These are phyloP conservation scores for Orientallactaga sibirica DNA, from an alignment of 2,797 vertebrate genomes.

Conservation along the genomic window DNA sequence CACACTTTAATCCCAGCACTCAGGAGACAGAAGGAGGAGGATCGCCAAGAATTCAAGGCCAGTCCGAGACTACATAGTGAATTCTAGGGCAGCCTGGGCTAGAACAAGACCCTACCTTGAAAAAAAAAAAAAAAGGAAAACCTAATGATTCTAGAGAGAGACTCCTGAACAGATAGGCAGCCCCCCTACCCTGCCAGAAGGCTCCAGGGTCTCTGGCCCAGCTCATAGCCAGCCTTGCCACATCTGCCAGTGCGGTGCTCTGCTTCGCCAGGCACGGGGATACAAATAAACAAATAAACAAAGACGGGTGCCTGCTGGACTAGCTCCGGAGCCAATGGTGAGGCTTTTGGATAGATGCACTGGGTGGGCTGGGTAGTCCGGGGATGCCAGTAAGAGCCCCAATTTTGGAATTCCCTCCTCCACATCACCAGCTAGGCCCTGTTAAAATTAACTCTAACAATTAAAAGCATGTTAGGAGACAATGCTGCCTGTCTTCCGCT, in stretches of 20 bases:
- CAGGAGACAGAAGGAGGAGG: too few species aligned
- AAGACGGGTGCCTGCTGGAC: neutral
- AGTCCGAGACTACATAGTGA: too few species aligned
- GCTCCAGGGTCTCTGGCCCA: neutral
- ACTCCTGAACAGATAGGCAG: neutral
- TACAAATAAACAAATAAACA: conserved; percentile 6
- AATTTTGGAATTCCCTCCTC: conserved; percentile 68
- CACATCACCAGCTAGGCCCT: conserved; percentile 23
- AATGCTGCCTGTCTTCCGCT: conserved; percentile 74
- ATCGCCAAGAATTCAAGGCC: too few species aligned
- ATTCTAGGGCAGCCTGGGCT: too few species aligned
- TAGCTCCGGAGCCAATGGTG: neutral
- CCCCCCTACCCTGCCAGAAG: neutral
- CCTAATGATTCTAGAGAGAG: neutral
- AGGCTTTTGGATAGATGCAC: neutral
- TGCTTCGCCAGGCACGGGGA: neutral
- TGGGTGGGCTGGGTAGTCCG: neutral
- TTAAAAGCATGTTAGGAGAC: conserved; percentile 77
- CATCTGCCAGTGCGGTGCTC: conserved; percentile 2
- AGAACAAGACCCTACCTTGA: too few species aligned
- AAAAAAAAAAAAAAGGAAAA: neutral
- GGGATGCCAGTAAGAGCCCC: neutral
- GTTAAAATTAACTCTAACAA: conserved; percentile 79
- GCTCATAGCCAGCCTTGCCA: neutral
- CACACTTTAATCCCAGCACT: too few species aligned